Conservation (phyloP, 2,888 invertebrate species). For the Sarcophaga rosellei region DNA sequence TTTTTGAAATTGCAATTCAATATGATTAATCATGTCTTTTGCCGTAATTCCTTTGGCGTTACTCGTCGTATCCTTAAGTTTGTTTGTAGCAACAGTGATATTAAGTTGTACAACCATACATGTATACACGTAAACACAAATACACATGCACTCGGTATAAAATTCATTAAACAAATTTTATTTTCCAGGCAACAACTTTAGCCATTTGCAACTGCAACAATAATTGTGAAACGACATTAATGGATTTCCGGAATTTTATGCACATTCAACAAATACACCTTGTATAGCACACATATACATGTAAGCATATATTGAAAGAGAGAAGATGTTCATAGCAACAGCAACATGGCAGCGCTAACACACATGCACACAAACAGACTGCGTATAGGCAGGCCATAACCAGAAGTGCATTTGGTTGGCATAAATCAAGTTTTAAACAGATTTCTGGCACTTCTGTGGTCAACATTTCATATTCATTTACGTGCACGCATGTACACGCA, state of each 20-base stretch:
- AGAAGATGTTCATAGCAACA: too few species aligned
- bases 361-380: constrained; percentile 2
- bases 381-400: constrained; percentile 39
- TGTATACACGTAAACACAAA: too few species aligned
- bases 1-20: background rate
- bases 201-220: background rate
- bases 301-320: too few species aligned
- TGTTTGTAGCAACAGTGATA: background rate
- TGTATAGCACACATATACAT: background rate
- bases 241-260: constrained; percentile 25
- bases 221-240: constrained; percentile 9
- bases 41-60: background rate
- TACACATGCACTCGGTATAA: background rate
- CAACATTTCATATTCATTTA: constrained; percentile 28
- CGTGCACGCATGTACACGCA: background rate
- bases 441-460: constrained; percentile 51
- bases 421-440: constrained; percentile 59
- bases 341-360: background rate
- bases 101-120: background rate
- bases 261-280: background rate
- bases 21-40: background rate
- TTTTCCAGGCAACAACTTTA: background rate
- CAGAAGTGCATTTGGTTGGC: constrained; percentile 50
- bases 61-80: background rate
- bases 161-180: constrained; percentile 49